Conservation (phyloP, 2,113 vertebrate genomes). For the Uria lomvia region DNA sequence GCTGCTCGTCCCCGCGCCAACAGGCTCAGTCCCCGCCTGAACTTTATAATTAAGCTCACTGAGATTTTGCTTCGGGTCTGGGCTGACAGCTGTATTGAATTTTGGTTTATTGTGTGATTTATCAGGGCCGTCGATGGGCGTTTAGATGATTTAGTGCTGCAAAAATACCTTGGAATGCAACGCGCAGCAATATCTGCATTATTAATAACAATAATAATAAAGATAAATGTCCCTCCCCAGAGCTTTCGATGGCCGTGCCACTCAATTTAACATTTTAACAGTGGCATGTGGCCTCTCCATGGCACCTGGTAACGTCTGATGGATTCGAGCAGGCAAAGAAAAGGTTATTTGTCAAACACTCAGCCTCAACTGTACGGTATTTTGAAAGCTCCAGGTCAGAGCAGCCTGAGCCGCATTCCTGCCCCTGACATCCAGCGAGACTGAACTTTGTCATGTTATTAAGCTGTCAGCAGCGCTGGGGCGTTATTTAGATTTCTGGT, state of each 20-base stretch:
- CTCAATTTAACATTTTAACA: slow-evolving; percentile 84
- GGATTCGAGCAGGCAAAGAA: slow-evolving; percentile 75
- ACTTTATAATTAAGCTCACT: slow-evolving; percentile 57
- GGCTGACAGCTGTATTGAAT: slow-evolving; percentile 77
- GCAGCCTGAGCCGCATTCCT: slow-evolving; percentile 74
- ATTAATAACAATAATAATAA: slow-evolving; percentile 81
- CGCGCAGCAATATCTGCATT: slow-evolving; percentile 73
- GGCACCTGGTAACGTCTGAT: slow-evolving; percentile 77
- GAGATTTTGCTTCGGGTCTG: slow-evolving; percentile 37
- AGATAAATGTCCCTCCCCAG: slow-evolving; percentile 78
- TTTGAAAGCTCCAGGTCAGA: slow-evolving; percentile 76
- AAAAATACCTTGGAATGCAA: slow-evolving; percentile 76
- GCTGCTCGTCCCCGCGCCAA: neutral
- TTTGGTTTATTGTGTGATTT: slow-evolving; percentile 76
- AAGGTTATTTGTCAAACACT: slow-evolving; percentile 80
- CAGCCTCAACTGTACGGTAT: slow-evolving; percentile 40
- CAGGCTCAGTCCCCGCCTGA: neutral
- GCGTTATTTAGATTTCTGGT: slow-evolving; percentile 81
- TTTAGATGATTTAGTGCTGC: slow-evolving; percentile 74
- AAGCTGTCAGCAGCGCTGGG: slow-evolving; percentile 80
- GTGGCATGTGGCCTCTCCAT: slow-evolving; percentile 79
- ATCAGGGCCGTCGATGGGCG: slow-evolving; percentile 63
- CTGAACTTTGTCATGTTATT: slow-evolving; percentile 87
- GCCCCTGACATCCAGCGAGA: slow-evolving; percentile 76
- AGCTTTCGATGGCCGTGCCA: slow-evolving; percentile 76